Evolutionary conservation across 2,888 invertebrate genomes (phyloP).

Genomic region (Hetaerina titia): DNA sequence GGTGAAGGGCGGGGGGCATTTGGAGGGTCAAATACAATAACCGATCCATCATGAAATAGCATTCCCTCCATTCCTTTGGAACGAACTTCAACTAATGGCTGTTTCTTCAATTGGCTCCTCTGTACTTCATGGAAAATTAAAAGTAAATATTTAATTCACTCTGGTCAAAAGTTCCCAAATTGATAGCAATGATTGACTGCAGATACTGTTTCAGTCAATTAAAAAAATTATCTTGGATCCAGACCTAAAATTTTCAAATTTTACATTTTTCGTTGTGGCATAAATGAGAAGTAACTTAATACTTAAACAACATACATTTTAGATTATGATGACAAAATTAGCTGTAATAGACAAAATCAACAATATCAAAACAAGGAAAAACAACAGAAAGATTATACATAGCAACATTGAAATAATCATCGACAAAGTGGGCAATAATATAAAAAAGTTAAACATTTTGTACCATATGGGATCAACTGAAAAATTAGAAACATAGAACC

Average conservation of each 20-base stretch:
- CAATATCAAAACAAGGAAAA: not conserved
- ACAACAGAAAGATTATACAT: too few relatives aligned
- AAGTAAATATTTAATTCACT: constrained; percentile 28
- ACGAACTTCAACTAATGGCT: constrained; percentile 67
- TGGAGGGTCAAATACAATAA: constrained; percentile 70
- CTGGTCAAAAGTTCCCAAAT: not conserved
- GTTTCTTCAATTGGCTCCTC: constrained; percentile 51
- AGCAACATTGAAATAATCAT: too few relatives aligned
- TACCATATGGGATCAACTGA: too few relatives aligned
- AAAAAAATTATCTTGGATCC: not conserved
- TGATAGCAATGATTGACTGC: too few relatives aligned
- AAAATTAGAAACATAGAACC: too few relatives aligned
- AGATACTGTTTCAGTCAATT: not conserved
- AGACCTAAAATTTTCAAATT: too few relatives aligned
- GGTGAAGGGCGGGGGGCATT: constrained; percentile 70
- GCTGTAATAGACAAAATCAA: not conserved
- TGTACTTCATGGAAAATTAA: constrained; percentile 60
- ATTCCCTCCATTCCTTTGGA: constrained; percentile 70
- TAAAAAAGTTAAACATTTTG: too few relatives aligned
- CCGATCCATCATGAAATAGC: constrained; percentile 68
- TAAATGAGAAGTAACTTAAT: not conserved
- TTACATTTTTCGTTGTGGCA: too few relatives aligned
- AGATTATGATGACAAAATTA: not conserved
- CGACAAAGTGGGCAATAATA: too few relatives aligned
- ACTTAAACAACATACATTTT: not conserved